These are phyloP conservation scores for Formicarius rufipectus DNA, from an alignment of 2,113 vertebrate species.

Conservation along the genomic window DNA sequence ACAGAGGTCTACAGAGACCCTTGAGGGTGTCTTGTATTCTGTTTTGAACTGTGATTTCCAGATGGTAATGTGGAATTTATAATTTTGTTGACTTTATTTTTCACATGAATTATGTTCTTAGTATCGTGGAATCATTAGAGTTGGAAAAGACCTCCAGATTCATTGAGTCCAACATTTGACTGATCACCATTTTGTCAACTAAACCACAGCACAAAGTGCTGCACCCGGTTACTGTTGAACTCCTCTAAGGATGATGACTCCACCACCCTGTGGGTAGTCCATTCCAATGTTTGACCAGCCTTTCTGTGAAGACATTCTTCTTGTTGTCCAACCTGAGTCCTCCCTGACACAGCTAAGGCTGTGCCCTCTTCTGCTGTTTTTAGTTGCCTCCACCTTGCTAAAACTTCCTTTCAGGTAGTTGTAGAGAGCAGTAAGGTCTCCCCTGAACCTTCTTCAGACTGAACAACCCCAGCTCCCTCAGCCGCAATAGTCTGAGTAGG, in stretches of 20 bases:
- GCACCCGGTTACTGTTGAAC: too few relatives aligned
- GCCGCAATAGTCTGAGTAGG: accelerated
- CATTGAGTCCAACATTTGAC: background rate
- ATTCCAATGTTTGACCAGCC: background rate
- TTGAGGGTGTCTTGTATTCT: background rate
- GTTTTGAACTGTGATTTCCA: background rate
- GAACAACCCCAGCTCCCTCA: background rate
- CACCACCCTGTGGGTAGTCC: background rate
- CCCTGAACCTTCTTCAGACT: background rate
- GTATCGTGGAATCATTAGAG: background rate
- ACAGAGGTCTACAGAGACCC: background rate
- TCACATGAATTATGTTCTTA: background rate
- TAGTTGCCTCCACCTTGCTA: background rate
- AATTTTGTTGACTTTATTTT: background rate
- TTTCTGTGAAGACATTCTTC: background rate
- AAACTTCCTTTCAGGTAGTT: background rate
- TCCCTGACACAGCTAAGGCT: background rate
- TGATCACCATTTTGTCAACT: background rate
- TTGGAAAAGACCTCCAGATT: background rate
- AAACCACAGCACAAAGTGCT: too few relatives aligned
- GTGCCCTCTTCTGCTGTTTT: accelerated
- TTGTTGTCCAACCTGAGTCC: background rate
- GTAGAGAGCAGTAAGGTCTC: background rate
- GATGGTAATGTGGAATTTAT: background rate
- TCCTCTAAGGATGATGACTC: background rate